phyloP scores from a whole-genome alignment of 1,140 invertebrate species.

The Psix sp. region DNA sequence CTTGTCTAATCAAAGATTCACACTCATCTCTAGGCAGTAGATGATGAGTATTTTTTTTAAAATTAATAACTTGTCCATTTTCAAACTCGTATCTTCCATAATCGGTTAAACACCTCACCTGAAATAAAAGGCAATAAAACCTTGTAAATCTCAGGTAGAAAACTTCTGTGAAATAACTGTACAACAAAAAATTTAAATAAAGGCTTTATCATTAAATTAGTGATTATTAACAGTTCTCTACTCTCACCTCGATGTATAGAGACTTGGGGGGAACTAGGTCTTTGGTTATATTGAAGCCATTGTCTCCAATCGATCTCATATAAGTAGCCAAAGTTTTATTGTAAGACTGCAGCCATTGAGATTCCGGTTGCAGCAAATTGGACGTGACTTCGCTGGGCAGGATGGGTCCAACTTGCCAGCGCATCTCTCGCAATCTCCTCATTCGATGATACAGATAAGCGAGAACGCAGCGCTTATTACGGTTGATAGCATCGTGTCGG shows the following conservation, averaged over 20 bases:
- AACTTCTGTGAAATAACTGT: no score
- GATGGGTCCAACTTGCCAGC: slow-evolving; percentile 96
- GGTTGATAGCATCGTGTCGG: slow-evolving; percentile 88
- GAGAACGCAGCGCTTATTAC: slow-evolving; percentile 93
- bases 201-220: no score
- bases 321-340: slow-evolving; percentile 91
- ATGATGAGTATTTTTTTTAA: slow-evolving; percentile 96
- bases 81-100: slow-evolving; percentile 96
- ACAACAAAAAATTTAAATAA: no score
- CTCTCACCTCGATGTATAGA: slow-evolving; percentile 91
- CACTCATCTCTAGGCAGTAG: slow-evolving; percentile 91
- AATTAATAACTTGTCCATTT: slow-evolving; percentile 90
- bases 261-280: slow-evolving; percentile 95
- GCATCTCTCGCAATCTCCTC: slow-evolving; percentile 85
- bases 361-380: slow-evolving; percentile 88
- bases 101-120: slow-evolving; percentile 91
- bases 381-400: slow-evolving; percentile 90
- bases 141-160: no score
- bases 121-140: no score
- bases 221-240: no score
- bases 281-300: slow-evolving; percentile 91
- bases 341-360: slow-evolving; percentile 92
- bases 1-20: slow-evolving; percentile 94
- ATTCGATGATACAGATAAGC: slow-evolving; percentile 93
- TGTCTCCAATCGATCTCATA: slow-evolving; percentile 91